Conservation (phyloP, 2,888 invertebrate species). For the Ichneumoninae sp. region DNA sequence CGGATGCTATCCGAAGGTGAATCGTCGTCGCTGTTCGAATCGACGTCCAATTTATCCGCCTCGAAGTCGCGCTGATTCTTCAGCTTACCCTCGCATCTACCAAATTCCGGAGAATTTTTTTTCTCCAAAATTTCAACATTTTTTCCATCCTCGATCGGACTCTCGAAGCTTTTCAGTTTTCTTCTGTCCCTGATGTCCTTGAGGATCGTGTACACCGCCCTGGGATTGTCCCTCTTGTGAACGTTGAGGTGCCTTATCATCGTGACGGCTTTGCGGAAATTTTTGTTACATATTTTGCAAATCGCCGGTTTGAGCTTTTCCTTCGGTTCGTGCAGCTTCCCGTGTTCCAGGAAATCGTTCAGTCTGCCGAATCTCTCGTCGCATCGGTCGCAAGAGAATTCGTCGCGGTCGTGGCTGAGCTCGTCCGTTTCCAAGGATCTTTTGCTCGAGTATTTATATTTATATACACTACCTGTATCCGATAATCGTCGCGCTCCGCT, state of each 20-base stretch:
- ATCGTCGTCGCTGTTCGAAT: constrained; percentile 55
- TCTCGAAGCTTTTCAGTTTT: constrained; percentile 50
- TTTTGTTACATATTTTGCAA: constrained; percentile 79
- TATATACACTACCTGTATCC: background rate
- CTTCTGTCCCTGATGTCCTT: constrained; percentile 78
- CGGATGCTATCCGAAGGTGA: constrained; percentile 34
- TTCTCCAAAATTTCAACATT: background rate
- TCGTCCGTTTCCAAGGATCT: constrained; percentile 71
- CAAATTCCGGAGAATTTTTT: constrained; percentile 14
- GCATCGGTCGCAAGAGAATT: constrained; percentile 74
- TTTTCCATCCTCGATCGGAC: background rate
- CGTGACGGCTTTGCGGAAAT: constrained; percentile 77
- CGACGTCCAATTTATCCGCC: constrained; percentile 48
- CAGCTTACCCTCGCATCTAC: constrained; percentile 35
- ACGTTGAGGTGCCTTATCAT: constrained; percentile 80
- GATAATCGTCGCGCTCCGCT: background rate
- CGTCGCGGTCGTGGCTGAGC: constrained; percentile 67
- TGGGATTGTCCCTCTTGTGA: constrained; percentile 78
- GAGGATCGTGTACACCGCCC: constrained; percentile 77
- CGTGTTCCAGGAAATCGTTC: constrained; percentile 71
- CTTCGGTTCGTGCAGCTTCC: constrained; percentile 70
- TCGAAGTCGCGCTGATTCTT: constrained; percentile 31
- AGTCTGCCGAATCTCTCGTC: constrained; percentile 70
- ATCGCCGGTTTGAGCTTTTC: constrained; percentile 71
- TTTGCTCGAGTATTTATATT: constrained; percentile 70